Evolutionary conservation across 1,140 invertebrate species (phyloP).

Genomic region (Linepithema humile): DNA sequence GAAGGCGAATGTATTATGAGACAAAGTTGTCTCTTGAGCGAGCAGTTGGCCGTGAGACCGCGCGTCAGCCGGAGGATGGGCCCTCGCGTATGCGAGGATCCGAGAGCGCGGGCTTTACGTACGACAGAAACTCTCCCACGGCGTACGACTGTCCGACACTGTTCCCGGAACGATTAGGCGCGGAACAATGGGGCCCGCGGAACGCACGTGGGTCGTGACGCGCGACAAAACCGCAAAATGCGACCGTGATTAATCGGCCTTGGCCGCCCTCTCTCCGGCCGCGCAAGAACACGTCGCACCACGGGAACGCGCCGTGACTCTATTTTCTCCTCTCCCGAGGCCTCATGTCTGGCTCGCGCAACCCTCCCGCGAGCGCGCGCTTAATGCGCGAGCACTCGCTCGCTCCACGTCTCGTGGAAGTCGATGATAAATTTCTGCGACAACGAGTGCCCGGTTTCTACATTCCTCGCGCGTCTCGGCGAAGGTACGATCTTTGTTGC

Average conservation of each 20-base stretch:
- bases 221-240: slow-evolving; percentile 73
- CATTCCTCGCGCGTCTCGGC: not conserved
- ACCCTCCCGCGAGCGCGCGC: slow-evolving; percentile 15
- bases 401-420: slow-evolving; percentile 42
- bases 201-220: slow-evolving; percentile 72
- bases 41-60: not conserved
- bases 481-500: not conserved
- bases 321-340: slow-evolving; percentile 37
- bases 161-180: slow-evolving; percentile 70
- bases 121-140: slow-evolving; percentile 64
- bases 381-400: slow-evolving; percentile 42
- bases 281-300: slow-evolving; percentile 40
- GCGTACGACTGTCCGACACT: slow-evolving; percentile 62
- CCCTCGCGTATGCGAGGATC: not conserved
- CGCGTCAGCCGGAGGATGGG: not conserved
- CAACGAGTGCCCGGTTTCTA: slow-evolving; percentile 35
- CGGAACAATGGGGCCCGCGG: slow-evolving; percentile 69
- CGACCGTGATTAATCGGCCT: slow-evolving; percentile 71
- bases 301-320: slow-evolving; percentile 34
- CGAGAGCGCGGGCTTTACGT: slow-evolving; percentile 28
- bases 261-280: slow-evolving; percentile 43
- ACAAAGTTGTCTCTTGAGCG: not conserved
- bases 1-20: slow-evolving; percentile 2
- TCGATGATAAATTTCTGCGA: slow-evolving; percentile 55
- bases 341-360: not conserved